Conservation (phyloP, 2,888 invertebrate species). For the Drosophila engyochracea region DNA sequence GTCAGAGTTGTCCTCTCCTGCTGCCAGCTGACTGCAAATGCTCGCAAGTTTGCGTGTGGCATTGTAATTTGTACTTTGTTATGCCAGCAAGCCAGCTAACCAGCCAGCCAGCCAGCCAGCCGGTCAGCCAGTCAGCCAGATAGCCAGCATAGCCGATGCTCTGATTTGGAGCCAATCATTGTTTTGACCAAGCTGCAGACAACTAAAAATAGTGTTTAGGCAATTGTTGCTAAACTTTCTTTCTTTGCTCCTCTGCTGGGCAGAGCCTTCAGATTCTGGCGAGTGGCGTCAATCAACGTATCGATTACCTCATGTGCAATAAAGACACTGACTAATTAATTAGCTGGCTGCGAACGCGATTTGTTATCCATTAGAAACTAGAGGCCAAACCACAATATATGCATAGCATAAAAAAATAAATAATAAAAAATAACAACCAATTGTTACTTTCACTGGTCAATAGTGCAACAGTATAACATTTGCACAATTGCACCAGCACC, state of each 20-base stretch:
- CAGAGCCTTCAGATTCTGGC: neutral
- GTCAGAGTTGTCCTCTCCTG: constrained; percentile 11
- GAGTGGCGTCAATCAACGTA: neutral
- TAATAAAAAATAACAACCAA: constrained; percentile 50
- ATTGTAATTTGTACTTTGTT: constrained; percentile 43
- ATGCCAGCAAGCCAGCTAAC: constrained; percentile 16
- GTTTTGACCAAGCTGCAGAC: constrained; percentile 3
- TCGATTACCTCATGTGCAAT: constrained; percentile 53
- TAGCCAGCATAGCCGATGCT: constrained; percentile 19
- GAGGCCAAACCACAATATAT: neutral
- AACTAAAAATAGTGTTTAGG: constrained; percentile 52
- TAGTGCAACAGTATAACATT: constrained; percentile 61
- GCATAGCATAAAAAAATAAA: constrained; percentile 5
- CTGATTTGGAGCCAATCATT: constrained; percentile 55
- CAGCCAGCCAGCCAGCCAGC: neutral
- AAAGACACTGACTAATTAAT: constrained; percentile 40
- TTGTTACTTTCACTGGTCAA: constrained; percentile 75
- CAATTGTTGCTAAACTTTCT: constrained; percentile 60
- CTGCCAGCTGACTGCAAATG: constrained; percentile 32
- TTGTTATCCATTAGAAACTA: neutral
- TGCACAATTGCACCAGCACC: constrained; percentile 32
- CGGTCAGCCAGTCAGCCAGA: neutral
- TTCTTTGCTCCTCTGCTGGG: constrained; percentile 1
- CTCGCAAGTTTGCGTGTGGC: constrained; percentile 54
- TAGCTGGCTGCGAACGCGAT: constrained; percentile 48